phyloP scores from a whole-genome alignment of 2,888 invertebrate genomes.

The Platypus cylindrus region DNA sequence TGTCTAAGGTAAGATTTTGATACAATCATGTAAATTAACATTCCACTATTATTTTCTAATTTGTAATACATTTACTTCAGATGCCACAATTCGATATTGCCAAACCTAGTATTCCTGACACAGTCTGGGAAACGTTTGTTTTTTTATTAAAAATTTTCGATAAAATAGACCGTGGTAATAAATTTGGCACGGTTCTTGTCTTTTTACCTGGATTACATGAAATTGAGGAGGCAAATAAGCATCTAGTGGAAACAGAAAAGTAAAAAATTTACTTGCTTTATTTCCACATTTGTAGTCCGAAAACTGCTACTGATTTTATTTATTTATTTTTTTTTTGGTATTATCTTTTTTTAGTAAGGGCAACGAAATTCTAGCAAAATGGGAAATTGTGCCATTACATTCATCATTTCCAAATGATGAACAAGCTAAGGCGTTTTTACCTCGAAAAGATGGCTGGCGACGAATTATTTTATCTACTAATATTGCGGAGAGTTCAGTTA shows the following conservation, averaged over 20 bases:
- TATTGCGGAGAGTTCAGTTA: constrained; percentile 86
- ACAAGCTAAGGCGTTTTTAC: constrained; percentile 47
- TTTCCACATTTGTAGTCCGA: neutral
- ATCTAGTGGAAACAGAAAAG: constrained; percentile 20
- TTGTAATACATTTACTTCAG: constrained; percentile 30
- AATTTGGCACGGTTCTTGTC: constrained; percentile 58
- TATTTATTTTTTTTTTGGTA: neutral
- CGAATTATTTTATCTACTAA: constrained; percentile 85
- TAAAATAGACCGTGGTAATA: constrained; percentile 39
- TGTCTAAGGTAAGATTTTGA: too few species aligned
- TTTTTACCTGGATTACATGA: constrained; percentile 83
- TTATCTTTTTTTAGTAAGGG: constrained; percentile 2
- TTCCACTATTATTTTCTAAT: neutral
- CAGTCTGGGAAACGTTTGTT: constrained; percentile 32
- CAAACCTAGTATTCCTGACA: constrained; percentile 35
- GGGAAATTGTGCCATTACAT: constrained; percentile 40
- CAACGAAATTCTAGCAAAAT: constrained; percentile 17
- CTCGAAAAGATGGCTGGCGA: constrained; percentile 49
- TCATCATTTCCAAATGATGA: constrained; percentile 56
- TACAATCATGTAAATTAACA: neutral
- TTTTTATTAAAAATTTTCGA: constrained; percentile 51
- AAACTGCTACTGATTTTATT: neutral
- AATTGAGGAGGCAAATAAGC: constrained; percentile 57
- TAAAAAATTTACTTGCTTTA: neutral
- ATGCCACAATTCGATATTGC: constrained; percentile 45